Evolutionary conservation across 2,113 vertebrate species (phyloP), one percentile per base, ranked within the genome.

Genomic region (Melanotaenia duboulayi): DNA sequence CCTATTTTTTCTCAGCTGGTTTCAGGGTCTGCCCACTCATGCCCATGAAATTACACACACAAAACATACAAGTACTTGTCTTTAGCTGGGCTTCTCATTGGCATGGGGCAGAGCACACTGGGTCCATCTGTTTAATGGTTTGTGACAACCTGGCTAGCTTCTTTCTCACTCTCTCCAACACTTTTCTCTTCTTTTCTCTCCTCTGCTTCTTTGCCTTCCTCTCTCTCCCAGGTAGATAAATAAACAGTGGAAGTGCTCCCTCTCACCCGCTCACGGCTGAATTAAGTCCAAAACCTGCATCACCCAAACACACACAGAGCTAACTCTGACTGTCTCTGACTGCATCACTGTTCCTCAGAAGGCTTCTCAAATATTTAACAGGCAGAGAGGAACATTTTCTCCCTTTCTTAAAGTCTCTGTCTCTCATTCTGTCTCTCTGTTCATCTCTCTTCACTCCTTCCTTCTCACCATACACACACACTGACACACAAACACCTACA

Each of bases 281-380:
- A 89, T 90, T 91, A 87, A n/a, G 85, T 86, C 64, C 76, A 78
- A 78, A 80, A 83, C 85, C 63, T 72, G 76, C 73, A 75, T 78
- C 71, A 65, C 44, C 17, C 68, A 73, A 37, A 69, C 82, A 52
- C 46, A 14, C 68, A 42, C 50, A n/a, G 54, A 57, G 74, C 81
- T 87, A 82, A 84, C 89, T 78, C 71, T 28, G 82, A 74, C 77
- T 52, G 73, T 83, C 83, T 88, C 82, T 75, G 84, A 86, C 86
- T 89, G 80, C 87, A 90, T 90, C 88, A 81, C 86, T 76, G 80
- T 82, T 88, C 78, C 76, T 85, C 89, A 89, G 86, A 84, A 89
- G 88, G 78, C 88, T 87, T 59, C 87, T 92, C 84, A 91, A 92
- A 92, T 91, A 91, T 92, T 92, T 90, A 92, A 86, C 82, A 92